phyloP scores from a whole-genome alignment of 2,888 invertebrate species.

The Eugnorisma glareosa region DNA sequence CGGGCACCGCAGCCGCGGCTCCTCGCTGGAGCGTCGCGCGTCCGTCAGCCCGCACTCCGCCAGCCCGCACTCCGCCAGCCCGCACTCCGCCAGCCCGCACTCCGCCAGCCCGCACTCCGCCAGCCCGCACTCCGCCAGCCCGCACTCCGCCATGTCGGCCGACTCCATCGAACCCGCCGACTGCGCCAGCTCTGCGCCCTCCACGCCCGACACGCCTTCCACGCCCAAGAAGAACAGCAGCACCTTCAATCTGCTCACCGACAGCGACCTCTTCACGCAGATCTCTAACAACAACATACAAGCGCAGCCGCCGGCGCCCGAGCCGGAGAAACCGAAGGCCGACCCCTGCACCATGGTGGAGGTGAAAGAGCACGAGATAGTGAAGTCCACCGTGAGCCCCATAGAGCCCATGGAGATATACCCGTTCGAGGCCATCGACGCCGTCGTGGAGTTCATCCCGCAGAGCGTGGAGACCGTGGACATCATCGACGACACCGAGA shows the following conservation, averaged over 20 bases:
- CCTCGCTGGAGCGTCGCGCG: constrained; percentile 75
- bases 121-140: constrained; percentile 41
- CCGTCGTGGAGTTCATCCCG: constrained; percentile 89
- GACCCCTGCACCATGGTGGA: constrained; percentile 91
- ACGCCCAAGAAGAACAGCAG: constrained; percentile 88
- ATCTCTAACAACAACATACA: constrained; percentile 90
- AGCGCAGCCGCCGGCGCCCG: constrained; percentile 61
- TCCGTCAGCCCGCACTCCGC: constrained; percentile 73
- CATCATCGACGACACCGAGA: constrained; percentile 89
- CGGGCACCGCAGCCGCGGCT: constrained; percentile 76
- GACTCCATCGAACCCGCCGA: constrained; percentile 5
- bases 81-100: constrained; percentile 44
- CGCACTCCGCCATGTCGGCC: constrained; percentile 5
- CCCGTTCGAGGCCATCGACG: constrained; percentile 89
- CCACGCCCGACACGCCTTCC: constrained; percentile 83
- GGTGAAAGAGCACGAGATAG: constrained; percentile 92
- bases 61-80: constrained; percentile 64
- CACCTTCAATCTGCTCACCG: constrained; percentile 92
- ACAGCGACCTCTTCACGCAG: constrained; percentile 93
- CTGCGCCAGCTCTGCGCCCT: constrained; percentile 42
- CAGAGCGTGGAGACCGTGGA: constrained; percentile 90
- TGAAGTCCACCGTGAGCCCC: constrained; percentile 91
- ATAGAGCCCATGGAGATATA: constrained; percentile 84
- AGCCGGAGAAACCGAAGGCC: constrained; percentile 58
- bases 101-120: constrained; percentile 80